Evolutionary conservation across 2,113 vertebrate species (phyloP), one percentile per base, ranked within the genome.

Genomic region (Erinaceus europaeus): DNA sequence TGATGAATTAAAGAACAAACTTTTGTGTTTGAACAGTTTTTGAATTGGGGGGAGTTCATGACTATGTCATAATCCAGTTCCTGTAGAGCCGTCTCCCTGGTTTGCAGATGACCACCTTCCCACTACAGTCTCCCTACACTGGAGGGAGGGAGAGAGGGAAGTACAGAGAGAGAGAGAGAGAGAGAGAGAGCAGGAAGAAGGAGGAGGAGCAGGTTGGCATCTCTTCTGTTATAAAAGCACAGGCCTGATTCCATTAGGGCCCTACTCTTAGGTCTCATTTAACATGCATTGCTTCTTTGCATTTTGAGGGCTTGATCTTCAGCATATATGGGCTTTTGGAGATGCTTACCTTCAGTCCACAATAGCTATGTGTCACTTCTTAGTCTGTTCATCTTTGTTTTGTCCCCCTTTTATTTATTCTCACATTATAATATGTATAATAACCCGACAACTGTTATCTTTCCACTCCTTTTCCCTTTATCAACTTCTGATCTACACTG

Each of bases 231-330:
- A n/a, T n/a, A 52, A 12, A 20, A 23, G 11, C n/a, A 48, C 9
- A 12, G 53, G 14, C 4, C 3, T 2, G 40, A 8, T 25, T 12
- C 8, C 3, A 25, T 9, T 29, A 50, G 25, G 8, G 0, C 6
- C 44, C 21, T 29, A 25, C 9, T 34, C 25, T 18, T 27, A 27
- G 18, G 72, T 8, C 9, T 53, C 52, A 44, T 10, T 59, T 50
- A 62, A 18, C 11, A 0, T 53, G 27, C n/a, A 17, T 42, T 6
- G 15, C 3, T 1, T 79, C 10, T 17, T 86, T n/a, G 34, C 1
- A 52, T n/a, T n/a, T n/a, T n/a, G n/a, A n/a, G n/a, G n/a, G n/a
- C n/a, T n/a, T n/a, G n/a, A n/a, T n/a, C n/a, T n/a, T n/a, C 55
- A 87, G 27, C 5, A 25, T 18, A 21, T 36, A n/a, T n/a, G n/a